phyloP scores from a whole-genome alignment of 2,797 vertebrate genomes.

The Enteromius trimaculatus region DNA sequence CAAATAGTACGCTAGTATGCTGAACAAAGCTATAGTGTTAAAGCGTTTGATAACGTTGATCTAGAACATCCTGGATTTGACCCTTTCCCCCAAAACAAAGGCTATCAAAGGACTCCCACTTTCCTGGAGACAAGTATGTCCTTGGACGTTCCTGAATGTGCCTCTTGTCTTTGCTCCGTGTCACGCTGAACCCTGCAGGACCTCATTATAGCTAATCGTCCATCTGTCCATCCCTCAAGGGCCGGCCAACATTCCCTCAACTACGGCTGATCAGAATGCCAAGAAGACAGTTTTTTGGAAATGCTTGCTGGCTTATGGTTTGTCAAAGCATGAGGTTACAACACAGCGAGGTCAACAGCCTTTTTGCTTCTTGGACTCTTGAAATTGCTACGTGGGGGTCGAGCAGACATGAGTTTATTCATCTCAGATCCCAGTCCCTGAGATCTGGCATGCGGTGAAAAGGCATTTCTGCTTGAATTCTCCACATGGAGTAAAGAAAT shows the following conservation, averaged over 20 bases:
- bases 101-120: slow-evolving; percentile 14
- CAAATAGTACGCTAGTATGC: neutral
- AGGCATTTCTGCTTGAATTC: slow-evolving; percentile 50
- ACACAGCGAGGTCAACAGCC: slow-evolving; percentile 68
- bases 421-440: slow-evolving; percentile 65
- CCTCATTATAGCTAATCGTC: slow-evolving; percentile 75
- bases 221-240: slow-evolving; percentile 69
- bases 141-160: slow-evolving; percentile 46
- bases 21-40: neutral
- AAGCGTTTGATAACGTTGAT: neutral
- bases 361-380: slow-evolving; percentile 59
- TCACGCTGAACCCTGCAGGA: slow-evolving; percentile 67
- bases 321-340: slow-evolving; percentile 33
- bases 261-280: slow-evolving; percentile 54
- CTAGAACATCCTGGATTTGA: neutral
- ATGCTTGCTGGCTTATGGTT: slow-evolving; percentile 39
- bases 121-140: slow-evolving; percentile 47
- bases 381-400: neutral
- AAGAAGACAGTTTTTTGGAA: slow-evolving; percentile 60
- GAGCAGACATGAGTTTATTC: slow-evolving; percentile 57
- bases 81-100: neutral
- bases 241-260: slow-evolving; percentile 52
- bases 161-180: slow-evolving; percentile 51
- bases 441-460: slow-evolving; percentile 61
- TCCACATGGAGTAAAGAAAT: slow-evolving; percentile 22